Evolutionary conservation across 1,140 invertebrate genomes (phyloP).

Genomic region (Drosophila bifasciata): DNA sequence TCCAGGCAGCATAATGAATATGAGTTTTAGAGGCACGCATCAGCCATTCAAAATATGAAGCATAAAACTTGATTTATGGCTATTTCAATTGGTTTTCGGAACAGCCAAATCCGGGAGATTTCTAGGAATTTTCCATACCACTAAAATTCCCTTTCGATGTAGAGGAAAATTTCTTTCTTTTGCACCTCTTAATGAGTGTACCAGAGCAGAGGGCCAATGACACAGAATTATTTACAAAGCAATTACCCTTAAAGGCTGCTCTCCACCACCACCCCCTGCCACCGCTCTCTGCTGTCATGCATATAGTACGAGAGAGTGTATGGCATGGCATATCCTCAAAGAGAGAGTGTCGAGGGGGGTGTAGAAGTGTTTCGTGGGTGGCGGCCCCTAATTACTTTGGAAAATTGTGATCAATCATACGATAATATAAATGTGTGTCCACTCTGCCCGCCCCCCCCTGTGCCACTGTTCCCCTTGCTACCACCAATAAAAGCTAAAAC

Average conservation of each 20-base stretch:
- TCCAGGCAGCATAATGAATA: slow-evolving; percentile 52
- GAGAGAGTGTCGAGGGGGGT: too few species aligned
- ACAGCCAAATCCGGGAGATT: too few species aligned
- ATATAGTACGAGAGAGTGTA: too few species aligned
- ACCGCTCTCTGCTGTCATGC: too few species aligned
- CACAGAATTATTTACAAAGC: slow-evolving; percentile 65
- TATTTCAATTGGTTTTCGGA: too few species aligned
- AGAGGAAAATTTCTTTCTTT: too few species aligned
- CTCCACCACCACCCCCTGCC: not conserved
- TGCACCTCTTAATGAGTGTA: not conserved
- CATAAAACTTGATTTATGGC: slow-evolving; percentile 34
- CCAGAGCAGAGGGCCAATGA: not conserved
- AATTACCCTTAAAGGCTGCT: slow-evolving; percentile 59
- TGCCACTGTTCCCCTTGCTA: not conserved
- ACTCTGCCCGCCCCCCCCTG: not conserved
- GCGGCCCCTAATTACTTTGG: slow-evolving; percentile 62
- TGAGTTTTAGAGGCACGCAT: not conserved
- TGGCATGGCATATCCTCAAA: too few species aligned
- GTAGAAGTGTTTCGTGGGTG: not conserved
- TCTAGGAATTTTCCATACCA: too few species aligned
- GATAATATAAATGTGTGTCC: slow-evolving; percentile 34
- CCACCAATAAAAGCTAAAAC: slow-evolving; percentile 38
- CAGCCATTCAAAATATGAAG: not conserved
- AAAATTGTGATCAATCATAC: slow-evolving; percentile 75
- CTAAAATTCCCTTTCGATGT: too few species aligned